These are phyloP conservation scores for Ariolimax columbianus DNA, from an alignment of 2,888 invertebrate species.

Conservation along the genomic window DNA sequence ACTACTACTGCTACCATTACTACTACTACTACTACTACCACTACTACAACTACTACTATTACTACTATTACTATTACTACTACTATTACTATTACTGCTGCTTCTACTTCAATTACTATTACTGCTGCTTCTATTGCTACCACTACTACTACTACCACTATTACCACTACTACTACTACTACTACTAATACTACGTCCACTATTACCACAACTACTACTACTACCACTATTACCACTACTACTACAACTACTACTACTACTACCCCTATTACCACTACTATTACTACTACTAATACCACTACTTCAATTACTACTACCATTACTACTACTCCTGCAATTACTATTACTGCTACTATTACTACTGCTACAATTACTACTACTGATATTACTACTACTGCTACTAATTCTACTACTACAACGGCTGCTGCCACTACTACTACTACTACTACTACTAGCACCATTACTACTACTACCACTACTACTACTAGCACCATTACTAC, in stretches of 20 bases:
- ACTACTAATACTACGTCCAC: background rate
- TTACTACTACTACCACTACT: background rate
- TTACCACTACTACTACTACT: constrained; percentile 13
- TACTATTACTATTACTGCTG: constrained; percentile 34
- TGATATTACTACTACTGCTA: background rate
- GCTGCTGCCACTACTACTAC: background rate
- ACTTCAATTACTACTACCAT: background rate
- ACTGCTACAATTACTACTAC: background rate
- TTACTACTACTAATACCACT: constrained; percentile 26
- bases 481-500: background rate
- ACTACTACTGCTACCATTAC: constrained; percentile 29
- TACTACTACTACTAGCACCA: background rate
- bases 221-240: background rate
- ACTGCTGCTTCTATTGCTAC: constrained; percentile 23
- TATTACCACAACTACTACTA: background rate
- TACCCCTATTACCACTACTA: background rate
- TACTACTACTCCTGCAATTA: background rate
- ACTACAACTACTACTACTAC: constrained; percentile 7
- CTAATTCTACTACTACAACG: background rate
- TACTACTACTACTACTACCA: constrained; percentile 41
- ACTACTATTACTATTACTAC: constrained; percentile 41
- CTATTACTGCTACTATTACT: background rate
- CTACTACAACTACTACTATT: constrained; percentile 40
- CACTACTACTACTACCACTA: constrained; percentile 31
- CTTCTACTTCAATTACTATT: constrained; percentile 24